Conservation (phyloP, 2,888 invertebrate species). For the Mamestra brassicae region DNA sequence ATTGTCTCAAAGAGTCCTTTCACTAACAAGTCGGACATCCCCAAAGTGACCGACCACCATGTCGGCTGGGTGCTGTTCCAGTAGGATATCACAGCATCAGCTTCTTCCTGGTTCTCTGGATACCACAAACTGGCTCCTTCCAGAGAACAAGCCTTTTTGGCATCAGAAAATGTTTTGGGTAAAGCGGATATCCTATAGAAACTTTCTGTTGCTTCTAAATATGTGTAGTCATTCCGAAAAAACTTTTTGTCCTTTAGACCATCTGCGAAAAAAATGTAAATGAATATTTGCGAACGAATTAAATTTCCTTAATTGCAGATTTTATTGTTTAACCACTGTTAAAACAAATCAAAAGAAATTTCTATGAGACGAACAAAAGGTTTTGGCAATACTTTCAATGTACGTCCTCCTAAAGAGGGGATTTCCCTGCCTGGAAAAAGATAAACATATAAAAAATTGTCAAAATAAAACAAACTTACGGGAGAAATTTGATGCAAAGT, state of each 20-base stretch:
- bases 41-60: constrained; percentile 14
- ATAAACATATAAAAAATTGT: background rate
- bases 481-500: background rate
- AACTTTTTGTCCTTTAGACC: constrained; percentile 24
- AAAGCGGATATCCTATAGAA: constrained; percentile 27
- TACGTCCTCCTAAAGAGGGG: too few relatives aligned
- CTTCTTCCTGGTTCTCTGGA: constrained; percentile 30
- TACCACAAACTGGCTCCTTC: constrained; percentile 40
- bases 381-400: too few relatives aligned
- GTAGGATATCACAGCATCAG: constrained; percentile 33
- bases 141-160: constrained; percentile 34
- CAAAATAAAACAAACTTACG: background rate
- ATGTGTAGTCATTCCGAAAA: constrained; percentile 44
- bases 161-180: constrained; percentile 26
- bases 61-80: constrained; percentile 41
- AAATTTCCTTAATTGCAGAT: too few relatives aligned
- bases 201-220: constrained; percentile 30
- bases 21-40: constrained; percentile 17
- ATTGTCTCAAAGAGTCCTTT: constrained; percentile 27
- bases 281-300: too few relatives aligned
- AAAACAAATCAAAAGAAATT: background rate
- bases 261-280: constrained; percentile 10
- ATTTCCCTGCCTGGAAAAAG: too few relatives aligned
- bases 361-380: too few relatives aligned
- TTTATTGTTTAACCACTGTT: background rate